These are phyloP conservation scores for Pharmacophagus antenor DNA, from an alignment of 2,888 invertebrate species.

Conservation along the genomic window DNA sequence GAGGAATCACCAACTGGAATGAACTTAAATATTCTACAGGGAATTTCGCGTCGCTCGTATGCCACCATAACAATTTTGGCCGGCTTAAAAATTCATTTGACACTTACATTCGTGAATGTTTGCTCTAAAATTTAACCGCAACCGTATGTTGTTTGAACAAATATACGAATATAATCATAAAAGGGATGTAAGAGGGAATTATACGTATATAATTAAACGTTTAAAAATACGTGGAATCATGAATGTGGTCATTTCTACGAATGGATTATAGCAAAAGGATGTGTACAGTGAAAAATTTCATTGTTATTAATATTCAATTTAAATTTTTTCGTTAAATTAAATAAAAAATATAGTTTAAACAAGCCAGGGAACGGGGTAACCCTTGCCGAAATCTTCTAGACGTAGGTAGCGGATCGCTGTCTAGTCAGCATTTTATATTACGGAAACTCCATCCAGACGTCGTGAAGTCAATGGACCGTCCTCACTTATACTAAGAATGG, in stretches of 20 bases:
- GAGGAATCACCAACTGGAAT: conserved; percentile 1
- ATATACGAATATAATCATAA: neutral
- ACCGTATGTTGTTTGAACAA: neutral
- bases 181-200: neutral
- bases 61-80: conserved; percentile 7
- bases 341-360: too few relatives aligned
- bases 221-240: neutral
- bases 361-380: conserved; percentile 6
- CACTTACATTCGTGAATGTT: conserved; percentile 5
- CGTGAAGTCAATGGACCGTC: conserved; percentile 6
- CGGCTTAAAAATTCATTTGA: conserved; percentile 15
- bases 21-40: conserved; percentile 5
- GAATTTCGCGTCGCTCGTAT: conserved; percentile 2
- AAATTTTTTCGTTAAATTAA: too few relatives aligned
- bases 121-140: conserved; percentile 1
- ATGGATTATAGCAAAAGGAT: neutral
- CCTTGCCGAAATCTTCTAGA: conserved; percentile 20
- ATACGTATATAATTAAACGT: too few relatives aligned
- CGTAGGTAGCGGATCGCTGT: conserved; percentile 3
- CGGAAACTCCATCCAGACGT: conserved; percentile 17
- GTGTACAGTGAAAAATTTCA: neutral
- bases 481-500: neutral
- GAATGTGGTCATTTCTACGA: neutral
- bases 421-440: conserved; percentile 22
- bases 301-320: too few relatives aligned